Evolutionary conservation across 2,113 vertebrate genomes (phyloP), one percentile per base, ranked within the genome.

Genomic region (Garra rufa): DNA sequence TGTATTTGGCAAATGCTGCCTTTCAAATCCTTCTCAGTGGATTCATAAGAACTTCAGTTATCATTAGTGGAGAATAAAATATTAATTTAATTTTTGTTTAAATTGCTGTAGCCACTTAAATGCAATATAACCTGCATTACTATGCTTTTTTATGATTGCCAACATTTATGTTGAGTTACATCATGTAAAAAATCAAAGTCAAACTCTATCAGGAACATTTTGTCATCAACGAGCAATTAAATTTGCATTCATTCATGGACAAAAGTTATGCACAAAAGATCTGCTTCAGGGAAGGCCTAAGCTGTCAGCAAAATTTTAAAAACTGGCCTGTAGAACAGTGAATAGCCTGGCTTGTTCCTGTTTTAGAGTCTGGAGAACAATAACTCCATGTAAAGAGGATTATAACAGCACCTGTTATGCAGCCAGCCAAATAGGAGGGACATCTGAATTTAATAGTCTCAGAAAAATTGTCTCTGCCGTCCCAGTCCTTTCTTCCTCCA

Each of bases 381-480:
- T 92, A 93, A 92, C 93, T 89, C 90, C 59, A 84, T 90, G 92
- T 90, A 91, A 94, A 91, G 89, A 91, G 92, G 93, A 93, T 94
- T 94, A 94, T 90, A 88, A 91, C 90, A 82, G 88, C 90, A 90
- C 90, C 92, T 91, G 80, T 92, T 92, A 92, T 91, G 87, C 89
- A 91, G 74, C 86, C 92, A 79, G 89, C 90, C 91, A 92, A 92
- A 87, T 88, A 86, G 61, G 75, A 84, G 83, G 83, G 75, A 84
- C 48, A 84, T 85, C 78, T 83, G 52, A 65, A 61, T 88, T 85
- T 88, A 88, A 83, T 88, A 85, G 76, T 82, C 80, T 46, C 65
- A 38, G 61, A 77, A 85, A 77, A 69, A 84, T 84, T 76, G 75
- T 70, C 61, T 74, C 6, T 76, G 78, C 86, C 74, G 19, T 87